Conservation (phyloP, 2,888 invertebrate species). For the Acholoe squamosa region DNA sequence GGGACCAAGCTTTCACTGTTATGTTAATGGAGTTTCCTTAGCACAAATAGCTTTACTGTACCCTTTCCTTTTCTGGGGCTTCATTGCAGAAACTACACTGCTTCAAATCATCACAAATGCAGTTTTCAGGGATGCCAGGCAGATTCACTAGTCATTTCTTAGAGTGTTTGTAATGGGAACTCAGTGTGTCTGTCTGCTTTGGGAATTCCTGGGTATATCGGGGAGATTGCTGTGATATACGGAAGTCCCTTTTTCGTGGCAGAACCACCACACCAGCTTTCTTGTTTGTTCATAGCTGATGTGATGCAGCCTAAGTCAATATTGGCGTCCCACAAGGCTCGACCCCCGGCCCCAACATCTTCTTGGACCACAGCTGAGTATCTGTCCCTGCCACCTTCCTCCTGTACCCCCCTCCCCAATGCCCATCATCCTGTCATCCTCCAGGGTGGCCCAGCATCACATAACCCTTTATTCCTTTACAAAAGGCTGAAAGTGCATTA, state of each 20-base stretch:
- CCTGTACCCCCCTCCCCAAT: background rate
- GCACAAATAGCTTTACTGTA: too few species aligned
- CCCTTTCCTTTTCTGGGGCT: too few species aligned
- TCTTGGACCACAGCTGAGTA: background rate
- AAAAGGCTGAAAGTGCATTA: too few species aligned
- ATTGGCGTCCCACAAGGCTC: conserved; percentile 3
- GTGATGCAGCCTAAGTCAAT: background rate
- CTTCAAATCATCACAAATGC: too few species aligned
- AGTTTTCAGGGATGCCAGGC: too few species aligned
- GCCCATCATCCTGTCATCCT: background rate
- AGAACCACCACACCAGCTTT: background rate
- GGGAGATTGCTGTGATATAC: background rate
- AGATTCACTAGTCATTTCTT: too few species aligned
- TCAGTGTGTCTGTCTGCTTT: too few species aligned
- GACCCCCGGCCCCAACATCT: background rate
- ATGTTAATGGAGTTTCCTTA: too few species aligned
- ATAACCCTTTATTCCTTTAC: background rate
- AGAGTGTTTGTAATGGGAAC: too few species aligned
- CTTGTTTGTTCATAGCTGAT: background rate
- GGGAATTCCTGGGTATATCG: too few species aligned
- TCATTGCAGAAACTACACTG: too few species aligned
- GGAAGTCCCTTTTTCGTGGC: background rate
- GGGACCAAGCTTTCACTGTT: too few species aligned
- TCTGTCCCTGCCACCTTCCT: background rate
- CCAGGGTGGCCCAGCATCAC: background rate